A percentile compares a stretch with the other conserved stretches of the same genome.
phyloP scores from a whole-genome alignment of 2,888 invertebrate species.

The Apoderus coryli region DNA sequence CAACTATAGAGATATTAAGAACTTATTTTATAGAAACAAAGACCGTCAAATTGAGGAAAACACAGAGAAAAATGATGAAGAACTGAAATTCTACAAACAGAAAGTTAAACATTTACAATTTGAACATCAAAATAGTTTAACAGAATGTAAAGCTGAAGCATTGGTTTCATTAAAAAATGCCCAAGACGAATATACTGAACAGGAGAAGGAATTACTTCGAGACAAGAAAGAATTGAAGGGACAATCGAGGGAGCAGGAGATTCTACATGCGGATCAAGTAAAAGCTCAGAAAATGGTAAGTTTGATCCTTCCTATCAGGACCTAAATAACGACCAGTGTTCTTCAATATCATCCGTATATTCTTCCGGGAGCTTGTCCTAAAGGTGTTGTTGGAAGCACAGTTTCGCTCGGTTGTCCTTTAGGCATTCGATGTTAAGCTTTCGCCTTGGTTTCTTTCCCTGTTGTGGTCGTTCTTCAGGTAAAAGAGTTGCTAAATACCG shows the following conservation, averaged over 20 bases:
- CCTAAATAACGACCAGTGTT: too few species aligned
- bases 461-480: too few species aligned
- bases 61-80: conserved; percentile 73
- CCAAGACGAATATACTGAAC: conserved; percentile 65
- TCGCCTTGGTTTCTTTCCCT: too few species aligned
- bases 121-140: conserved; percentile 75
- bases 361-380: too few species aligned
- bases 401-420: too few species aligned
- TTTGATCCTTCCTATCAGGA: too few species aligned
- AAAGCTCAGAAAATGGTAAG: conserved; percentile 51
- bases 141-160: conserved; percentile 72
- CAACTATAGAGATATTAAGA: background rate
- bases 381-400: too few species aligned
- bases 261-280: conserved; percentile 57
- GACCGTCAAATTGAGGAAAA: conserved; percentile 80
- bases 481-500: too few species aligned
- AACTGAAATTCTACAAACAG: conserved; percentile 79
- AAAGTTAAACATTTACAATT: conserved; percentile 87
- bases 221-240: conserved; percentile 57
- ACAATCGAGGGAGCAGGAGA: conserved; percentile 51
- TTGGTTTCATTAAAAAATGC: conserved; percentile 69
- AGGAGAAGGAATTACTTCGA: conserved; percentile 61
- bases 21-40: conserved; percentile 44
- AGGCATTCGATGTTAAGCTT: too few species aligned
- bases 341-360: too few species aligned